Base-by-base conservation (phyloP, 2,113 vertebrate species). In the Verasper variegatus region DNA sequence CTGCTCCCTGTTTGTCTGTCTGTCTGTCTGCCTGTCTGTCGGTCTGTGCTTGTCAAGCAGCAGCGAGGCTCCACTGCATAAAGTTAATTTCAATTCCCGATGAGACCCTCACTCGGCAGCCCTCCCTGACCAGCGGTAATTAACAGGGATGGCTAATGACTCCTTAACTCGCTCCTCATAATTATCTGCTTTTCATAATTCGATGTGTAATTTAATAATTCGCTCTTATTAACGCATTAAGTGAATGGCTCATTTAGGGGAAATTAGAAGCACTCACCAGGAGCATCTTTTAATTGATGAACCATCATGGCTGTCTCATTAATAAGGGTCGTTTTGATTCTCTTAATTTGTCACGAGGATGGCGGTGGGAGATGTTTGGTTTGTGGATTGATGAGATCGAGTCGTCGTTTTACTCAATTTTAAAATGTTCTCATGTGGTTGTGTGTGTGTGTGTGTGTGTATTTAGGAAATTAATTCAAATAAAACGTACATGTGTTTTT, bases 201-300 rank as follows among this genome's bases (percentile, higher is more conserved):
- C 93, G 95, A 95, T 96, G 96, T 98, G 96, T 98, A 97, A 98
- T 98, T 98, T 98, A 98, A 98, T 98, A 98, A 98, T 98, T 98
- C 94, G 63, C 93, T 95, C 95, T 90, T 97, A 97, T 98, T 96
- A 97, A 94, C 95, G 94, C 89, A 96, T 96, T 96, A 96, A 96
- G 96, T 94, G 95, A 96, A 96, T 93, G 94, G 94, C 94, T 96
- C 95, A 89, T 96, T 96, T 92, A 96, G 95, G 92, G 93, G 94
- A 90, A 90, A 92, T 94, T 89, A 92, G 80, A 92, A 91, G 85
- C 80, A 87, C 88, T 93, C 90, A 89, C 86, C 87, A 89, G 85
- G 92, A 93, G 91, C 91, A 92, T 93, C 92, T 91, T 94, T 92
- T 92, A 94, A 88, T 93, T 91, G 93, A 92, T 91, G 92, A 90